Evolutionary conservation across 1,140 invertebrate genomes (phyloP).

Genomic region (Augochlora pura): DNA sequence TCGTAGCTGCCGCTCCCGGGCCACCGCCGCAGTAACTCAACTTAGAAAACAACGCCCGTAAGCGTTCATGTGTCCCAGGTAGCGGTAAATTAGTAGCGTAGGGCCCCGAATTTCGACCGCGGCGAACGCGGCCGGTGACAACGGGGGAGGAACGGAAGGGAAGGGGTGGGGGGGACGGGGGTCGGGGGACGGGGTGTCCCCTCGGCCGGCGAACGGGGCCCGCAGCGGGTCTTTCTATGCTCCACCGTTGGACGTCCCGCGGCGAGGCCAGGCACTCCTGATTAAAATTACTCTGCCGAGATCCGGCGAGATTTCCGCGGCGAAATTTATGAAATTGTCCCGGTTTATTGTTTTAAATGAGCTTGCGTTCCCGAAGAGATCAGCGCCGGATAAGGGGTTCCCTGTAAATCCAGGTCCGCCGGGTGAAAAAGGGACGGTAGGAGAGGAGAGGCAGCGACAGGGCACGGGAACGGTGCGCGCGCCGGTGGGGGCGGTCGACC

Average conservation of each 20-base stretch:
- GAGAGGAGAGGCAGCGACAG: constrained; percentile 20
- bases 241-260: constrained; percentile 52
- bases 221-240: constrained; percentile 20
- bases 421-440: no score
- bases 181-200: constrained; percentile 7
- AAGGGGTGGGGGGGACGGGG: constrained; percentile 36
- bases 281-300: constrained; percentile 69
- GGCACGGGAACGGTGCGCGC: constrained; percentile 1
- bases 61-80: constrained; percentile 72
- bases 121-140: constrained; percentile 21
- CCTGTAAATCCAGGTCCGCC: constrained; percentile 60
- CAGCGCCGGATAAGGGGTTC: constrained; percentile 60
- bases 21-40: constrained; percentile 72
- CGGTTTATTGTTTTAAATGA: constrained; percentile 72
- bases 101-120: constrained; percentile 67
- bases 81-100: constrained; percentile 75
- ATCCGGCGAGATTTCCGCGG: constrained; percentile 65
- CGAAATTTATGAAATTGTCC: constrained; percentile 72
- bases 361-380: constrained; percentile 65
- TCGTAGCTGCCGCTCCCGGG: constrained; percentile 42
- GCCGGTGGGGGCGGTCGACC: constrained; percentile 52
- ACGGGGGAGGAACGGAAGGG: constrained; percentile 11
- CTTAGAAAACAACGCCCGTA: constrained; percentile 70
- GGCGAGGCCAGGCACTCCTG: constrained; percentile 65
- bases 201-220: not conserved